Percentiles rank a stretch among this genome's conserved stretches.
Conservation (phyloP, 2,888 invertebrate species). For the Eupithecia tripunctaria region DNA sequence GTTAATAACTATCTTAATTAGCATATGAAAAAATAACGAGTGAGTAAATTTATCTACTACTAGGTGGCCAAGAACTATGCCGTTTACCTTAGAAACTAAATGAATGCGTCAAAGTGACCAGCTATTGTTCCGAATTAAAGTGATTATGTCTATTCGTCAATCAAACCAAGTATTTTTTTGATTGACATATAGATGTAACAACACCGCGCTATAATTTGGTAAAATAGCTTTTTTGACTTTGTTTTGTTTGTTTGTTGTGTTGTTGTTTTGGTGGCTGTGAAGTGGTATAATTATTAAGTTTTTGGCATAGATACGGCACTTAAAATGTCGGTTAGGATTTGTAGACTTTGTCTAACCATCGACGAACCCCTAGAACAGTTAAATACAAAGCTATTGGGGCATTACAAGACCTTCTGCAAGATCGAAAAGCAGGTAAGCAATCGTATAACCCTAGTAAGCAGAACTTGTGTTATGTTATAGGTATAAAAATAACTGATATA, state of each 20-base stretch:
- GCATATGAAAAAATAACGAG: too few relatives aligned
- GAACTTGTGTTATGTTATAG: too few relatives aligned
- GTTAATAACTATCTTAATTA: too few relatives aligned
- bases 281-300: background rate
- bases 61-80: too few relatives aligned
- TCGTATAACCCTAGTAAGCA: background rate
- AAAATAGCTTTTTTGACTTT: background rate
- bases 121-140: too few relatives aligned
- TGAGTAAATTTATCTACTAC: too few relatives aligned
- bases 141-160: too few relatives aligned
- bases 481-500: too few relatives aligned
- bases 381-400: background rate
- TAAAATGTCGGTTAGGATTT: background rate
- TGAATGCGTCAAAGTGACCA: too few relatives aligned
- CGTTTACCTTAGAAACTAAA: too few relatives aligned
- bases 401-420: conserved; percentile 5
- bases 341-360: background rate
- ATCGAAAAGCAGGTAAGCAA: background rate
- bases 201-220: background rate
- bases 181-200: background rate
- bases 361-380: conserved; percentile 2
- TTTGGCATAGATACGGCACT: background rate
- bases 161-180: background rate
- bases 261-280: background rate
- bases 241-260: background rate